Percentiles rank a stretch among this genome's conserved stretches.
phyloP scores from a whole-genome alignment of 2,797 vertebrate species.

The Poecilia picta region DNA sequence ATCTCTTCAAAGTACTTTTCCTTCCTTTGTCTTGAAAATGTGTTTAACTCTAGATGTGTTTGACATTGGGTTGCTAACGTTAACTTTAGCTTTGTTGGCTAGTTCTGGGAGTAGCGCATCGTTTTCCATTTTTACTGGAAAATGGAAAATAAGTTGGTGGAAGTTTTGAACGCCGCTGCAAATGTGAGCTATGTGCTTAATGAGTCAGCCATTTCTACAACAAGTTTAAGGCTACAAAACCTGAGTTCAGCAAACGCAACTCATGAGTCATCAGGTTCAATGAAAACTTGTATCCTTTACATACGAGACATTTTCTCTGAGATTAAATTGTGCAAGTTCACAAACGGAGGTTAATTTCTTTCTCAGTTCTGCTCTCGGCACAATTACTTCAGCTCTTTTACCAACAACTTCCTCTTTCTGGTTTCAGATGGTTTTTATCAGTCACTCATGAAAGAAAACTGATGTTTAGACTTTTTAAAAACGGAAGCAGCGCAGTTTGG shows the following conservation, averaged over 20 bases:
- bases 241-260: not conserved
- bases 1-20: not conserved
- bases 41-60: not conserved
- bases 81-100: not conserved
- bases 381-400: constrained; percentile 48
- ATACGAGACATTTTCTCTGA: not conserved
- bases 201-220: not conserved
- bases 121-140: not conserved
- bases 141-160: not conserved
- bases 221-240: not conserved
- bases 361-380: not conserved
- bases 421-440: constrained; percentile 24
- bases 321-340: not conserved
- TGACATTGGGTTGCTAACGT: not conserved
- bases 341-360: constrained; percentile 9
- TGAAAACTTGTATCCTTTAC: not conserved
- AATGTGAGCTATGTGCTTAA: not conserved
- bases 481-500: not conserved
- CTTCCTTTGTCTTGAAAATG: not conserved
- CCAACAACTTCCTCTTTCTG: constrained; percentile 51
- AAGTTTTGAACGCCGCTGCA: not conserved
- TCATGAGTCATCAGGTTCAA: not conserved
- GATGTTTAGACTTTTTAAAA: not conserved
- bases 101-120: not conserved
- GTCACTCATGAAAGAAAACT: constrained; percentile 6